These are phyloP conservation scores for Anguilla obscura DNA, from an alignment of 2,797 vertebrate genomes.

Conservation along the genomic window DNA sequence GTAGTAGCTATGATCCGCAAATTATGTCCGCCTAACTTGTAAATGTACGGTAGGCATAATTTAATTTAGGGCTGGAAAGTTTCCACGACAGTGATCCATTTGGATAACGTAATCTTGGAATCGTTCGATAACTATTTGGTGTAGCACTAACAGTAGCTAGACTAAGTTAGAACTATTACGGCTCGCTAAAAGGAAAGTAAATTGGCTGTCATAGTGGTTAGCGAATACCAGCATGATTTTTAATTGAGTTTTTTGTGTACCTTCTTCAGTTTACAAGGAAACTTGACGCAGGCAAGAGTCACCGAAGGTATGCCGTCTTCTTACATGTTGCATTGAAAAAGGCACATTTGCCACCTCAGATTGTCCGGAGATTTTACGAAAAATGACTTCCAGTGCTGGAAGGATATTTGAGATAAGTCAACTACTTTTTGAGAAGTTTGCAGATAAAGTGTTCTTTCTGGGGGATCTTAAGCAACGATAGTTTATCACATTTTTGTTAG, in stretches of 20 bases:
- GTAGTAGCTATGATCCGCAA: background rate
- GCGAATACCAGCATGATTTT: background rate
- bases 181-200: background rate
- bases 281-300: slow-evolving; percentile 30
- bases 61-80: background rate
- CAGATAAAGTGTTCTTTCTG: too few relatives aligned
- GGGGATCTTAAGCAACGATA: background rate
- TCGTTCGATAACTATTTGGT: background rate
- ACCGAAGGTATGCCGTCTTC: slow-evolving; percentile 43
- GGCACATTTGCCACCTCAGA: too few relatives aligned
- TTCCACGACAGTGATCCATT: background rate
- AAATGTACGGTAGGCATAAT: background rate
- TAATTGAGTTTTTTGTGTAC: background rate
- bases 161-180: background rate
- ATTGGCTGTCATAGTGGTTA: background rate
- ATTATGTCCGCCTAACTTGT: background rate
- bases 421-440: too few relatives aligned
- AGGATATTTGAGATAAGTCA: too few relatives aligned
- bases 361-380: too few relatives aligned
- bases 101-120: background rate
- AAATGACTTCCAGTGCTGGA: too few relatives aligned
- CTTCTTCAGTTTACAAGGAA: slow-evolving; percentile 48
- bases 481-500: background rate
- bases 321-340: too few relatives aligned
- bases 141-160: background rate